Evolutionary conservation across 2,113 vertebrate species (phyloP), one percentile per base, ranked within the genome.

Genomic region (Corythaeola cristata): DNA sequence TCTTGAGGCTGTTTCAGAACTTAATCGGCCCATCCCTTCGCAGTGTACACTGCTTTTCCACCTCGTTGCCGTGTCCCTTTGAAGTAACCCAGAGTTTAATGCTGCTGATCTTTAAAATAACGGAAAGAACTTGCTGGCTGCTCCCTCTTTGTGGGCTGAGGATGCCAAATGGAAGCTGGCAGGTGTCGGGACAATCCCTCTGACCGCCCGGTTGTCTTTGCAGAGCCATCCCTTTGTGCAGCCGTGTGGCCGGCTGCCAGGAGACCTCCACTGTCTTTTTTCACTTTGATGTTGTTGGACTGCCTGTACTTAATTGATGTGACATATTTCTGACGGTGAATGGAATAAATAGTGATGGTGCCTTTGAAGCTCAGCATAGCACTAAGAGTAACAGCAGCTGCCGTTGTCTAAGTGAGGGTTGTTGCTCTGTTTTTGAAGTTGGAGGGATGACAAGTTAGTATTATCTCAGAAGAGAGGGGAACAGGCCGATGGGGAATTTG

Each of bases 21-120:
- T 75, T 72, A 60, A 82, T 93, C 80, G 72, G 24, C 71, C 66
- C 60, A 8, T 75, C 71, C 41, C 59, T 83, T 88, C 62, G 33
- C 81, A 90, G 71, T 12, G 44, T 53, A 35, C 32, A 6, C 75
- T 77, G 76, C 90, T 78, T 87, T 97, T 96, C 95, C 92, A 91
- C 69, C 66, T 96, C n/a, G 0, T 52, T 91, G 94, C 74, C 3
- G 0, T 30, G 53, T 50, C 52, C 55, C 91, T 97, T 97, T 97
- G 96, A 96, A 96, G 94, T 84, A 52, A 26, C 50, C 44, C 58
- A 6, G 15, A 9, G 30, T 74, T 93, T 76, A 88, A 27, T 30
- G 4, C 39, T 32, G 62, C 91, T 92, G 74, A 80, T 91, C 69
- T 81, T 56, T 16, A 50, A 74, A 82, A 74, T 41, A 71, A 88